Evolutionary conservation across 2,888 invertebrate genomes (phyloP).

Genomic region (Drosophila sordidula): DNA sequence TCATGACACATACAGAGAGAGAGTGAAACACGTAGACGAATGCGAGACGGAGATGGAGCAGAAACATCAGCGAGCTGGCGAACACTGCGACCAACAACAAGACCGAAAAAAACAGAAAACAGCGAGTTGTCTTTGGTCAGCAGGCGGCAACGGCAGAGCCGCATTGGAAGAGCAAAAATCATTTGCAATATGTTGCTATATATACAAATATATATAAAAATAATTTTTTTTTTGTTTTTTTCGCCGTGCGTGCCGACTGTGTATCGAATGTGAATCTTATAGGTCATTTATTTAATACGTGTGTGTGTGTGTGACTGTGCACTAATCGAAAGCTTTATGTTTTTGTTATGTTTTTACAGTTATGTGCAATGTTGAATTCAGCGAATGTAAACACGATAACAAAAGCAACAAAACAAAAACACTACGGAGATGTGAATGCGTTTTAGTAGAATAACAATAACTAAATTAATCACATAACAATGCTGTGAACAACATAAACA

Average conservation of each 20-base stretch:
- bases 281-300: slow-evolving; percentile 15
- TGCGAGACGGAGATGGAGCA: slow-evolving; percentile 40
- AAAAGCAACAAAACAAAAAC: slow-evolving; percentile 42
- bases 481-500: slow-evolving; percentile 22
- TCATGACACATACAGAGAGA: slow-evolving; percentile 46
- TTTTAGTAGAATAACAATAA: slow-evolving; percentile 26
- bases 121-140: slow-evolving; percentile 49
- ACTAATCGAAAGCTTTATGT: slow-evolving; percentile 14
- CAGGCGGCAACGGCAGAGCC: slow-evolving; percentile 44
- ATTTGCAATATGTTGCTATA: slow-evolving; percentile 42
- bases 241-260: slow-evolving; percentile 30
- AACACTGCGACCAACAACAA: slow-evolving; percentile 51
- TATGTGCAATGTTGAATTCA: slow-evolving; percentile 63
- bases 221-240: slow-evolving; percentile 22
- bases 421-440: slow-evolving; percentile 51
- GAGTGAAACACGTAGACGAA: slow-evolving; percentile 57
- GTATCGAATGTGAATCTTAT: slow-evolving; percentile 29
- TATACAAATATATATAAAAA: slow-evolving; percentile 37
- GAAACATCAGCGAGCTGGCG: slow-evolving; percentile 44
- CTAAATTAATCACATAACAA: slow-evolving; percentile 28
- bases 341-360: slow-evolving; percentile 54
- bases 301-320: slow-evolving; percentile 23
- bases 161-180: slow-evolving; percentile 30
- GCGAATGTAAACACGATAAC: slow-evolving; percentile 47
- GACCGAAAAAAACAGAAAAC: slow-evolving; percentile 43